A percentile compares a stretch with the other conserved stretches of the same genome.
Evolutionary conservation across 2,888 invertebrate species (phyloP).

Genomic region (Leuctra nigra): DNA sequence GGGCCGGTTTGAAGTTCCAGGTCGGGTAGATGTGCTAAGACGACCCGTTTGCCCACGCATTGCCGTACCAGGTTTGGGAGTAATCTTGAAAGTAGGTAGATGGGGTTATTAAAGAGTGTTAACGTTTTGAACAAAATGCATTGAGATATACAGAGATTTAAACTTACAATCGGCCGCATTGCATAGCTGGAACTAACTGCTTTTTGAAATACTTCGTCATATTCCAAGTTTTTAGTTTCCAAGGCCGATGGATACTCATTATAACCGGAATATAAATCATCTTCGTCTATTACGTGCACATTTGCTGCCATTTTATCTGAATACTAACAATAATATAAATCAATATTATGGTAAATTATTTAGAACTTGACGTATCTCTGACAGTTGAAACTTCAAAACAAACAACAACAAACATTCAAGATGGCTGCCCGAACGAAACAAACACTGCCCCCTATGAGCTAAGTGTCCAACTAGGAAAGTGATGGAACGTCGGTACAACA

Average conservation of each 20-base stretch:
- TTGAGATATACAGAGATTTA: background rate
- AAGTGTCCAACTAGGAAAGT: too few species aligned
- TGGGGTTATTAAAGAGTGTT: constrained; percentile 1
- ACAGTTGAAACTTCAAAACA: too few species aligned
- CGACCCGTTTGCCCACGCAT: constrained; percentile 37
- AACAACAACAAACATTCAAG: too few species aligned
- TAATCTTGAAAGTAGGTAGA: constrained; percentile 33
- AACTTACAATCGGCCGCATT: constrained; percentile 56
- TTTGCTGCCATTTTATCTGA: too few species aligned
- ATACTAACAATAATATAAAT: too few species aligned
- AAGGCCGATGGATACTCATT: constrained; percentile 60
- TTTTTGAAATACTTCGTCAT: constrained; percentile 69
- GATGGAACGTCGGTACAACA: too few species aligned
- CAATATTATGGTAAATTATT: too few species aligned
- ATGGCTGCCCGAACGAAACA: too few species aligned
- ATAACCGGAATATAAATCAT: constrained; percentile 61
- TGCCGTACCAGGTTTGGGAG: constrained; percentile 46
- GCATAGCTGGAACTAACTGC: constrained; percentile 69
- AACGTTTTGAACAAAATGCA: constrained; percentile 7
- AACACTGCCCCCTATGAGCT: too few species aligned
- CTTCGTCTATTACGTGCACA: constrained; percentile 42
- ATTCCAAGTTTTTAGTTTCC: constrained; percentile 59
- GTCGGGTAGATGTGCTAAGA: background rate
- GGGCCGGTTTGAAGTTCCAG: background rate
- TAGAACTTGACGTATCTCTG: too few species aligned